Evolutionary conservation across 92 coral and sea anemone genomes (phyloP).

Genomic region (Muricea muricata): DNA sequence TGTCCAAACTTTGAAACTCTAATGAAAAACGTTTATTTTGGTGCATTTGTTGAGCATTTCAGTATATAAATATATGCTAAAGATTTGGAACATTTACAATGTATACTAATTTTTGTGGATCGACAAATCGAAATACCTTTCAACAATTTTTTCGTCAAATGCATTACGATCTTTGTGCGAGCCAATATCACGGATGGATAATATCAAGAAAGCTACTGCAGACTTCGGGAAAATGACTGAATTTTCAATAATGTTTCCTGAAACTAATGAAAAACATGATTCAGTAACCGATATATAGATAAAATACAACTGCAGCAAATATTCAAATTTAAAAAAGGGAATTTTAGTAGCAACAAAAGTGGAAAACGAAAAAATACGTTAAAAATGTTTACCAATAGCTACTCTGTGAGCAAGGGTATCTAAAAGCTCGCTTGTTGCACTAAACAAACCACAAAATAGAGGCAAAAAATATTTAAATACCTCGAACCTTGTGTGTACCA

Average conservation of each 20-base stretch:
- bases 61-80: too few species aligned
- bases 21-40: neutral
- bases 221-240: conserved; percentile 89
- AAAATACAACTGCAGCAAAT: too few species aligned
- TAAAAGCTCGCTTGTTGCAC: neutral
- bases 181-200: conserved; percentile 63
- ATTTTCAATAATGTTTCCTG: conserved; percentile 82
- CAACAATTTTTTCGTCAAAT: conserved; percentile 63
- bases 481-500: conserved; percentile 78
- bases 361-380: neutral
- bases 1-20: conserved; percentile 86
- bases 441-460: neutral
- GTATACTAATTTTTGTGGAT: too few species aligned
- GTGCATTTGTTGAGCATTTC: too few species aligned
- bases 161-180: conserved; percentile 41
- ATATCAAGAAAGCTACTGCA: conserved; percentile 88
- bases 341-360: neutral
- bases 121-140: too few species aligned
- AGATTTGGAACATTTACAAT: too few species aligned
- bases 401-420: neutral
- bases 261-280: conserved; percentile 67
- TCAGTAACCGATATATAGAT: too few species aligned
- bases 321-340: too few species aligned
- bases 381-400: too few species aligned
- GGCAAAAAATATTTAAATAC: conserved; percentile 39